Conservation (phyloP, 2,888 invertebrate genomes). For the Adelphocoris suturalis region DNA sequence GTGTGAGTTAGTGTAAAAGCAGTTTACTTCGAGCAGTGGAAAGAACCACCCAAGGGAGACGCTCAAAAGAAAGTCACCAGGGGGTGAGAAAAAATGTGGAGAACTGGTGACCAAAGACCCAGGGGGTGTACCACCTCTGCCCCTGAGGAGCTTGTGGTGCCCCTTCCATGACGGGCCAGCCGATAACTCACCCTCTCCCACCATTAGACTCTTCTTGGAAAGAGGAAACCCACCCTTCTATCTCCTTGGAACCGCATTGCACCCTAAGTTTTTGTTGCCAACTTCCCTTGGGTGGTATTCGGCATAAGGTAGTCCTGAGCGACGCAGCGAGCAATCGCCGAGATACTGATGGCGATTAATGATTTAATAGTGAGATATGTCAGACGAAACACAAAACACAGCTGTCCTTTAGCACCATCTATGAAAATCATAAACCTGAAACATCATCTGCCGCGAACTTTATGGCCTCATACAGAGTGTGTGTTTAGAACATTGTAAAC, state of each 20-base stretch:
- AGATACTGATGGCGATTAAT: conserved; percentile 28
- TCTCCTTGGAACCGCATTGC: conserved; percentile 29
- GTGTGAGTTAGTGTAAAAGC: too few relatives aligned
- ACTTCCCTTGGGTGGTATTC: conserved; percentile 4
- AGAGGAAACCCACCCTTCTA: conserved; percentile 8
- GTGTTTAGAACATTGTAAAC: not conserved
- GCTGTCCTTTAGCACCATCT: not conserved
- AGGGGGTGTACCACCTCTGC: not conserved
- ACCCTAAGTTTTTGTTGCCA: not conserved
- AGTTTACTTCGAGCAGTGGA: not conserved
- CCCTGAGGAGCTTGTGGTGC: not conserved
- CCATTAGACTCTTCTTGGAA: conserved; percentile 10
- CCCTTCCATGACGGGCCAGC: not conserved
- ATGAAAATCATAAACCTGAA: not conserved
- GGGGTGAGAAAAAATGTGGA: conserved; percentile 3
- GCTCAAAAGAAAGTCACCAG: conserved; percentile 10
- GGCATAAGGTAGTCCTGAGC: not conserved
- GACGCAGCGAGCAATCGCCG: too few relatives aligned
- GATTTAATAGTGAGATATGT: not conserved
- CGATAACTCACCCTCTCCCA: conserved; percentile 38
- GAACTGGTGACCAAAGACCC: conserved; percentile 2
- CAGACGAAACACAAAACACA: conserved; percentile 45
- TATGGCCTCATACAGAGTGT: not conserved
- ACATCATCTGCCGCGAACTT: not conserved
- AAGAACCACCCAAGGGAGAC: not conserved